Base-by-base conservation (phyloP, 2,797 vertebrate species). In the Carapus acus region DNA sequence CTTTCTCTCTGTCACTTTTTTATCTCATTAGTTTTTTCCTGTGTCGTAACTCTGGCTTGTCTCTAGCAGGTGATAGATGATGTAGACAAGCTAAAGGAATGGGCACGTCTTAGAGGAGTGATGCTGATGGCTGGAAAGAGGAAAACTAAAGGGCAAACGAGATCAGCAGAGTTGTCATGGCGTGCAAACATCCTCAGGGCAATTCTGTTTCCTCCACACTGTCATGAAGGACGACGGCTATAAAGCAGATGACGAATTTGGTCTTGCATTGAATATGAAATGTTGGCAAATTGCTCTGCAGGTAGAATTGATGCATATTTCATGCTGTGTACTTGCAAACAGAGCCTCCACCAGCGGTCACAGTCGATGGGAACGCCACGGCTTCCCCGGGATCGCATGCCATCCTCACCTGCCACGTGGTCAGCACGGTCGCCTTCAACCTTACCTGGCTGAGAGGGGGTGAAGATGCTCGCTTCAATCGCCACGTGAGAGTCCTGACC, bases 291-390 rank as follows among this genome's bases (percentile, higher is more conserved):
- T n/a, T n/a, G n/a, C n/a, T n/a, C n/a, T n/a, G n/a, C n/a, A n/a
- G n/a, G n/a, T n/a, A n/a, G n/a, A n/a, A n/a, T n/a, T n/a, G n/a
- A n/a, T n/a, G n/a, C n/a, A n/a, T n/a, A n/a, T n/a, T n/a, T n/a
- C n/a, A n/a, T n/a, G n/a, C 44, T 49, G 2, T 27, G 4, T n/a
- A 5, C 24, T 27, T 4, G 24, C 9, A 27, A 27, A 27, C 86
- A 99, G 96, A 99, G 73, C 96, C 95, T 0, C 95, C 94, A 13
- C 96, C 96, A 0, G 60, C 83, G 41, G 70, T 98, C 58, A 88
- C 87, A 21, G 83, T 83, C 7, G 85, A 87, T 1, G 71, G 65
- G 1, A 98, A 98, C 0, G 71, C 91, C 1, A 92, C 94, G 0
- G 86, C 65, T 19, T 50, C 78, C 33, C 91, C 90, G 0, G 91